Base-by-base conservation (phyloP, 2,797 vertebrate genomes). In the Allobates femoralis region DNA sequence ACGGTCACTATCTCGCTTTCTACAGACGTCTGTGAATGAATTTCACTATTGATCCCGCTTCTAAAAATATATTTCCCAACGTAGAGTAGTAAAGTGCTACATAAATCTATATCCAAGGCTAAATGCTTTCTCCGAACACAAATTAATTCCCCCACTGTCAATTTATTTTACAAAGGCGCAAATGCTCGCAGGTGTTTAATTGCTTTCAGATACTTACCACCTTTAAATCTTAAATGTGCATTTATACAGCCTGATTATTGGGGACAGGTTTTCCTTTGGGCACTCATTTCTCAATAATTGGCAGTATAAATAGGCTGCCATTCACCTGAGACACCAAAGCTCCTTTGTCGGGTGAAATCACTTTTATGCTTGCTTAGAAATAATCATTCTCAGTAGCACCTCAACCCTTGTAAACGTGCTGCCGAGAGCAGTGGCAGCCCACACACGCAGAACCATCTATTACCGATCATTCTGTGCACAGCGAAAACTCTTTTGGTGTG, bases 21-120 rank as follows among this genome's bases (percentile, higher is more conserved):
- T n/a, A 78, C 34, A 58, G 26, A 56, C 11, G 26, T 30, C 51
- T 56, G 26, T 55, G 55, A 37, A 60, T 32, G 34, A 79, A 41
- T 41, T 79, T 34, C 77, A 79, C 46, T 79, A 79, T 79, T n/a
- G 55, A 79, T 41, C 32, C 30, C 34, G 37, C 37, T n/a, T 37
- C 69, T 50, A 74, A 74, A 50, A 58, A 56, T 74, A 74, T 74
- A 50, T 74, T 74, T 74, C 41, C 71, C 50, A 50, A 74, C 50
- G 41, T n/a, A 46, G 71, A 26, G 71, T 16, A n/a, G 71, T 74
- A 74, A 74, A 74, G 71, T 74, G 37, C 71, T 8, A 50, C 50
- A 74, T 74, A 74, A 74, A 74, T 74, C 71, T 74, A 74, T 50
- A 74, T 50, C 3, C 71, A 74, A 50, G 71, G 21, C 71, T 34